Evolutionary conservation across 53 echinoderm and acorn worm species (phyloP).

Genomic region (Paracentrotus lividus): DNA sequence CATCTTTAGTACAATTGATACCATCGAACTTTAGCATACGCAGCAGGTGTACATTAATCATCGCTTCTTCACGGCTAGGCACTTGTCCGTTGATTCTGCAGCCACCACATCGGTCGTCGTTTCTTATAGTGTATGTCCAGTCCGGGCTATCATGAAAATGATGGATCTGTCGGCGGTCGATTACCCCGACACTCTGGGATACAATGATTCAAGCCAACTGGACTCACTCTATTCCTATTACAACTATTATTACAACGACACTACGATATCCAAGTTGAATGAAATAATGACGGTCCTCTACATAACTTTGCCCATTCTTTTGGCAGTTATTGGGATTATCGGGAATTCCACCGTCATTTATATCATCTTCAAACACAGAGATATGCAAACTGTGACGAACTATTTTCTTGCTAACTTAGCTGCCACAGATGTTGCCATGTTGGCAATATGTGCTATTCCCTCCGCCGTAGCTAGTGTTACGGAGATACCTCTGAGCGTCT

Average conservation of each 20-base stretch:
- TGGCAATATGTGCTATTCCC: slow-evolving; percentile 89
- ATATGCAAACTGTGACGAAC: slow-evolving; percentile 99
- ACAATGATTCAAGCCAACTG: slow-evolving; percentile 11
- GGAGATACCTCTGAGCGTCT: slow-evolving; percentile 72
- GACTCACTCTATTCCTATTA: slow-evolving; percentile 7
- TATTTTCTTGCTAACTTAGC: slow-evolving; percentile 98
- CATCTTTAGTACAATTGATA: background rate
- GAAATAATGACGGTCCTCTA: slow-evolving; percentile 61
- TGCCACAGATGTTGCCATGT: slow-evolving; percentile 91
- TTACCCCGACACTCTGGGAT: slow-evolving; percentile 35
- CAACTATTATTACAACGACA: slow-evolving; percentile 25
- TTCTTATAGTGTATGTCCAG: background rate
- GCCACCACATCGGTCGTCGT: background rate
- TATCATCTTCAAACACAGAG: slow-evolving; percentile 90
- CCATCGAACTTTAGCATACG: background rate
- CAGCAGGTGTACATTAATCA: background rate
- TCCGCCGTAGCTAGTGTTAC: slow-evolving; percentile 64
- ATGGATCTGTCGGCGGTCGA: slow-evolving; percentile 9
- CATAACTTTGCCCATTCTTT: slow-evolving; percentile 64
- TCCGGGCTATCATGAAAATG: background rate
- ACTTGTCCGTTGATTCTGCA: background rate
- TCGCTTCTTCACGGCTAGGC: background rate
- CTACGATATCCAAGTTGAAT: slow-evolving; percentile 10
- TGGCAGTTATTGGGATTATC: slow-evolving; percentile 83
- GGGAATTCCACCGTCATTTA: slow-evolving; percentile 93